These are phyloP conservation scores for Drosophila nannoptera DNA, from an alignment of 1,140 invertebrate genomes.

Conservation along the genomic window DNA sequence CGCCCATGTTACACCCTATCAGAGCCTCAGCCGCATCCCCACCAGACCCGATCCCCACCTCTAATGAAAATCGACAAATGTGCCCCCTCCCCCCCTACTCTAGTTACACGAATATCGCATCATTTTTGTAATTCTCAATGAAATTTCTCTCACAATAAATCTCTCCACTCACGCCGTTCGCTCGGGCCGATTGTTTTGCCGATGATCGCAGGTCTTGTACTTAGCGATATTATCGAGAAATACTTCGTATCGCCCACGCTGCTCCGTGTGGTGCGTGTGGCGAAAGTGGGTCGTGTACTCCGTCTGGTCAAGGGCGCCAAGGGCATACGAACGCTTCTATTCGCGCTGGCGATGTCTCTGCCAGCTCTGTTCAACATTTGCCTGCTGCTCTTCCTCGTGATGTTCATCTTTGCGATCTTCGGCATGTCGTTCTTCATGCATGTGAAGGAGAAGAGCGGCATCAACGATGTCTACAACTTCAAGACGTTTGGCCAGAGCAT, in stretches of 20 bases:
- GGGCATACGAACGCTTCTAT: slow-evolving; percentile 97
- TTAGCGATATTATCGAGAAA: slow-evolving; percentile 97
- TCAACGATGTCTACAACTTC: slow-evolving; percentile 99
- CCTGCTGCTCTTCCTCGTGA: slow-evolving; percentile 96
- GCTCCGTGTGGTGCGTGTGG: slow-evolving; percentile 97
- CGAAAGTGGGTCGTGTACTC: slow-evolving; percentile 97
- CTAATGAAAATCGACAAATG: background rate
- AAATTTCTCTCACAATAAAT: background rate
- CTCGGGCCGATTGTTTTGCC: background rate
- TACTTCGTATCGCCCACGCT: slow-evolving; percentile 98
- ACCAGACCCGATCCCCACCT: background rate
- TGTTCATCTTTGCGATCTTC: slow-evolving; percentile 99
- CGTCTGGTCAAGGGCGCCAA: slow-evolving; percentile 98
- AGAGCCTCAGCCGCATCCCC: background rate
- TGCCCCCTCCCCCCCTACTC: background rate
- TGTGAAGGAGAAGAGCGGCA: slow-evolving; percentile 94
- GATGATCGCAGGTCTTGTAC: slow-evolving; percentile 87
- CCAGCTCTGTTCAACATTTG: slow-evolving; percentile 99
- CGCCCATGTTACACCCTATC: background rate
- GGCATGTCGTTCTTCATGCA: slow-evolving; percentile 99
- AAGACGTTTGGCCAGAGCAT: slow-evolving; percentile 99
- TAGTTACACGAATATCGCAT: background rate
- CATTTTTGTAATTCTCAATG: too few species aligned
- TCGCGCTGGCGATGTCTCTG: slow-evolving; percentile 98
- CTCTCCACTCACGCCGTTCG: slow-evolving; percentile 24